Base-by-base conservation (phyloP, 1,140 invertebrate species). In the Meloidogyne chitwoodi region DNA sequence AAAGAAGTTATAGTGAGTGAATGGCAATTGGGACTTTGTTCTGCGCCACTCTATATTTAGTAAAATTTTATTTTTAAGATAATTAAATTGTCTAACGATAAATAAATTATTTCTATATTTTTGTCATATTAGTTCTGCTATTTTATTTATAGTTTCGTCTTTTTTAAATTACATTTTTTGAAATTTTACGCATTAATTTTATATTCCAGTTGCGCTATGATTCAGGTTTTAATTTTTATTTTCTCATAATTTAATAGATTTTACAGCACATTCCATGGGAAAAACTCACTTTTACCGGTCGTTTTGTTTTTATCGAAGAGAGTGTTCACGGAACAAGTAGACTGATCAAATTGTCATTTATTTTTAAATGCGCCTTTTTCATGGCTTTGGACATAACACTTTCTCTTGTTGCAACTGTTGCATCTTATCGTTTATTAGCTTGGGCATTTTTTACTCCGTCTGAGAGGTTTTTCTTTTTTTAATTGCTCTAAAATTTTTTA, bases 341-440 rank as follows among this genome's bases (percentile, higher is more conserved):
- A 61, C n/a, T 41, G 38, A 24, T 24, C 26, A 72, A 19, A 26
- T 61, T 61, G 1, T 24, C 12, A 5, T 61, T 72, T 22, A 19
- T 72, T 19, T 11, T 61, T 22, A 26, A 72, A 72, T 72, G 70
- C 26, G 22, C 63, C 6, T 22, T 48, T 34, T 74, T 31, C 29
- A 75, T 75, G 73, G 73, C 63, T 70, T 27, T 75, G 34, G 73
- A 75, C 70, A 75, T 75, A 41, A n/a, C 34, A 27, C 12, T 75
- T 26, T 75, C 14, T 34, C 14, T 75, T 31, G 16, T 41, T 24
- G 24, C 12, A 22, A 69, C 73, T 19, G 24, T 72, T 48, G 16
- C 31, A 0, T 75, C 31, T 62, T 75, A 75, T 62, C 31, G 48
- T 19, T 26, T 72, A 31, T 12, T 44, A 14, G 70, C 48, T 5